A percentile compares a stretch with the other conserved stretches of the same genome.
Conservation (phyloP, 2,797 vertebrate species). For the Premnoplex brunnescens region DNA sequence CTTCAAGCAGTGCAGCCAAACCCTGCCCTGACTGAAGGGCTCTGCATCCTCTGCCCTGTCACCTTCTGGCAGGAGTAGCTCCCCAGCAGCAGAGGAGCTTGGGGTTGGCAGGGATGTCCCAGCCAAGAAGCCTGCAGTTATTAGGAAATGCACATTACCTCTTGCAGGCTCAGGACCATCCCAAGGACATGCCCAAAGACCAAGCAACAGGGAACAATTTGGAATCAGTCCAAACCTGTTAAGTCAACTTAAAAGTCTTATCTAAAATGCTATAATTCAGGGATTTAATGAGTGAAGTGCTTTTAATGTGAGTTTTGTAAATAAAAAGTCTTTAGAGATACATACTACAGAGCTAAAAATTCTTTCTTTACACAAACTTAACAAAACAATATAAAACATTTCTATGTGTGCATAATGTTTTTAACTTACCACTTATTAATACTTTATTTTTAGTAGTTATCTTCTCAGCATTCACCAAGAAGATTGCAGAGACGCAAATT, state of each 20-base stretch:
- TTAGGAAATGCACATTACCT: fast-evolving
- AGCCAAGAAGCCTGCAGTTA: not conserved
- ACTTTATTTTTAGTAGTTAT: not conserved
- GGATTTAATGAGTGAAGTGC: not conserved
- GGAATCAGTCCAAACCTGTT: not conserved
- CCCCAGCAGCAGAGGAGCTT: not conserved
- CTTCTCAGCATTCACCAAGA: not conserved
- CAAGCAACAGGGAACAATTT: not conserved
- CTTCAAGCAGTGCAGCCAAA: not conserved
- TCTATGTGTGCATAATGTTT: not conserved
- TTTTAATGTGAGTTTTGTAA: not conserved
- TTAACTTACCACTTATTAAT: not conserved
- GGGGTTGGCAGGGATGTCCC: not conserved
- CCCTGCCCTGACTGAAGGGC: not conserved
- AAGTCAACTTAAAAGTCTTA: not conserved
- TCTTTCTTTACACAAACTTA: not conserved
- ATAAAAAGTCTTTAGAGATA: not conserved
- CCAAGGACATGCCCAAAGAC: not conserved
- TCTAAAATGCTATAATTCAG: not conserved
- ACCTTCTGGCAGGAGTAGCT: not conserved
- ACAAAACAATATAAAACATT: not conserved
- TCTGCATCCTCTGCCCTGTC: fast-evolving
- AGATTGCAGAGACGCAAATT: not conserved
- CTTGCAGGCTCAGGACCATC: not conserved
- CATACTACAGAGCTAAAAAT: not conserved